Evolutionary conservation across 2,888 invertebrate species (phyloP).

Genomic region (Cheilosia vernalis): DNA sequence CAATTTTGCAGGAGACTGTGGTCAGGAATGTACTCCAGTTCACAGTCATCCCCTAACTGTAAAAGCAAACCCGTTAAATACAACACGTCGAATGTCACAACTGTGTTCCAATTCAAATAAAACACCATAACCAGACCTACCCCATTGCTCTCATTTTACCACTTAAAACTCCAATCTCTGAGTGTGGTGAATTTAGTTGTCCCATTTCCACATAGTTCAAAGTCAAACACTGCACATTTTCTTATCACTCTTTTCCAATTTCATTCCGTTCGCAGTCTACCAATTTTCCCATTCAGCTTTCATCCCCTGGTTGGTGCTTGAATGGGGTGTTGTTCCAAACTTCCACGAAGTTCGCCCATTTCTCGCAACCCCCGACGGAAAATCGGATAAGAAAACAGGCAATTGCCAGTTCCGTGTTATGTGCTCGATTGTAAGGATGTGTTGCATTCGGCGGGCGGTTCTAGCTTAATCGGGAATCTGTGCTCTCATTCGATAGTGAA

Average conservation of each 20-base stretch:
- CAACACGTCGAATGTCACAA: slow-evolving; percentile 10
- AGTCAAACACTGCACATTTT: slow-evolving; percentile 9
- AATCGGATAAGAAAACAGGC: slow-evolving; percentile 71
- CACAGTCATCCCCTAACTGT: slow-evolving; percentile 37
- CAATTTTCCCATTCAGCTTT: slow-evolving; percentile 35
- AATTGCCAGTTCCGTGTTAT: slow-evolving; percentile 73
- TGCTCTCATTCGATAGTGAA: slow-evolving; percentile 66
- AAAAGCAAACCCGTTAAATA: background rate
- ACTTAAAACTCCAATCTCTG: background rate
- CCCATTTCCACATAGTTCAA: slow-evolving; percentile 6
- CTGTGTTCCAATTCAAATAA: background rate
- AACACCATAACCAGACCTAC: slow-evolving; percentile 38
- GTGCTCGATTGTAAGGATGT: slow-evolving; percentile 73
- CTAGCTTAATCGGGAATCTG: slow-evolving; percentile 64
- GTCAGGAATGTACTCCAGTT: slow-evolving; percentile 10
- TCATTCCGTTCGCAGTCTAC: slow-evolving; percentile 33
- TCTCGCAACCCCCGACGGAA: slow-evolving; percentile 54
- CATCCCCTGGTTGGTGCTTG: slow-evolving; percentile 24
- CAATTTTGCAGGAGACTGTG: background rate
- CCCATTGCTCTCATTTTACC: slow-evolving; percentile 36
- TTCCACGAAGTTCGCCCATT: slow-evolving; percentile 47
- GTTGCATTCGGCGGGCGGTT: slow-evolving; percentile 67
- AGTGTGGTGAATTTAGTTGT: slow-evolving; percentile 51
- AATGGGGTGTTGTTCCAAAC: slow-evolving; percentile 54
- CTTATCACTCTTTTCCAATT: slow-evolving; percentile 57